Evolutionary conservation across 2,113 vertebrate genomes (phyloP).

Genomic region (Proterorhinus semilunaris): DNA sequence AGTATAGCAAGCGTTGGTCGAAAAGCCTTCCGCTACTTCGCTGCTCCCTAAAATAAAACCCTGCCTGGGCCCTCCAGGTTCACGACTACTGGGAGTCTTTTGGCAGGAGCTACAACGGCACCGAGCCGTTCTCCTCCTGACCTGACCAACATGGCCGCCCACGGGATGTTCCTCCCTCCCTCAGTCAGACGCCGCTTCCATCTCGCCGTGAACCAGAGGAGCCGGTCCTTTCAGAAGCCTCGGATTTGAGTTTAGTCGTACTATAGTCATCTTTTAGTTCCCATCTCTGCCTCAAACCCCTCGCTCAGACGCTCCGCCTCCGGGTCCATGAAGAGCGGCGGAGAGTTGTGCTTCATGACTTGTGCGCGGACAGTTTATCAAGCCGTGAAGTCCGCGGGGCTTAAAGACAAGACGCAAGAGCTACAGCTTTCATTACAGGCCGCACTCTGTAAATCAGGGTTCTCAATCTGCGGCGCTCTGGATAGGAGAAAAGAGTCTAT

Average conservation of each 20-base stretch:
- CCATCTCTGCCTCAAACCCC: no score
- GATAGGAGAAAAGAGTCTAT: no score
- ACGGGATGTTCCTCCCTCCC: slow-evolving; percentile 33
- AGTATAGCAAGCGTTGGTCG: no score
- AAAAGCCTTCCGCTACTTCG: neutral
- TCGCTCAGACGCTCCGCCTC: no score
- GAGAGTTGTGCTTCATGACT: slow-evolving; percentile 23
- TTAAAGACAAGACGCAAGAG: slow-evolving; percentile 52
- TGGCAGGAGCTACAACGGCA: slow-evolving; percentile 2
- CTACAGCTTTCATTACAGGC: slow-evolving; percentile 37
- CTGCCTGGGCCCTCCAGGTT: neutral
- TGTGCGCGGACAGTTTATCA: slow-evolving; percentile 49
- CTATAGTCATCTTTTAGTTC: no score
- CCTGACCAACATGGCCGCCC: slow-evolving; percentile 39
- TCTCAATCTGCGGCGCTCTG: no score
- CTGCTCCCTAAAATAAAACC: slow-evolving; percentile 11
- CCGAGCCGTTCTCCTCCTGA: slow-evolving; percentile 17
- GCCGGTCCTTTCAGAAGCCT: no score
- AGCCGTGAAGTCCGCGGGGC: slow-evolving; percentile 58
- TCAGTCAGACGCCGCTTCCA: slow-evolving; percentile 4
- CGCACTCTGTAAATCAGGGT: neutral
- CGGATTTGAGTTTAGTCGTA: no score
- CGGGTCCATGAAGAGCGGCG: slow-evolving; percentile 54
- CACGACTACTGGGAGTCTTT: neutral
- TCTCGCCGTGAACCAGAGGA: no score